Conservation (phyloP, 2,797 vertebrate species). For the Bradypus variegatus region DNA sequence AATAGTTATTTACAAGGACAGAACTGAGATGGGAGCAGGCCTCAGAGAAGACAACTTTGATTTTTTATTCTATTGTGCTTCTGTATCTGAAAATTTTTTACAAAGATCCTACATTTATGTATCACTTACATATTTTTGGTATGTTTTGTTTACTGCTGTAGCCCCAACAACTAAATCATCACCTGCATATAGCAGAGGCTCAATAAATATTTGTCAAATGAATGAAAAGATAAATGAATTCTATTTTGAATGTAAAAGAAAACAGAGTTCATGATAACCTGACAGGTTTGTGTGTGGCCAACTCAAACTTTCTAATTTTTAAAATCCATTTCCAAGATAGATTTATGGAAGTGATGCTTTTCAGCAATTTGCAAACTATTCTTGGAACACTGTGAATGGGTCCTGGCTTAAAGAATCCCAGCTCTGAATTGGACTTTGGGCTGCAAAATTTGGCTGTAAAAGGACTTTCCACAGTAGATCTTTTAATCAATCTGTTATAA, state of each 20-base stretch:
- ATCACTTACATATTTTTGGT: background rate
- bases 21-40: background rate
- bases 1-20: background rate
- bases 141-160: background rate
- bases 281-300: background rate
- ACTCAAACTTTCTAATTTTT: constrained; percentile 36
- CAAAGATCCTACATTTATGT: background rate
- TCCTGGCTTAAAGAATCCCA: constrained; percentile 25
- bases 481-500: constrained; percentile 37
- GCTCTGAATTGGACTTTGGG: constrained; percentile 37
- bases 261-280: too few species aligned
- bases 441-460: constrained; percentile 35
- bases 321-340: constrained; percentile 30
- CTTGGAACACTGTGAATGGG: constrained; percentile 39
- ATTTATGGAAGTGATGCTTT: constrained; percentile 35
- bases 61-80: background rate
- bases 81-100: background rate
- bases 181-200: background rate
- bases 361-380: constrained; percentile 43
- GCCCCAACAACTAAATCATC: background rate
- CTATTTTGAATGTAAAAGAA: background rate
- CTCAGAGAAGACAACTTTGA: background rate
- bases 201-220: background rate
- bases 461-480: constrained; percentile 25
- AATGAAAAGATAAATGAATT: background rate